These are phyloP conservation scores for Telmatochromis sp. DNA, from an alignment of 2,113 vertebrate species.

Conservation along the genomic window DNA sequence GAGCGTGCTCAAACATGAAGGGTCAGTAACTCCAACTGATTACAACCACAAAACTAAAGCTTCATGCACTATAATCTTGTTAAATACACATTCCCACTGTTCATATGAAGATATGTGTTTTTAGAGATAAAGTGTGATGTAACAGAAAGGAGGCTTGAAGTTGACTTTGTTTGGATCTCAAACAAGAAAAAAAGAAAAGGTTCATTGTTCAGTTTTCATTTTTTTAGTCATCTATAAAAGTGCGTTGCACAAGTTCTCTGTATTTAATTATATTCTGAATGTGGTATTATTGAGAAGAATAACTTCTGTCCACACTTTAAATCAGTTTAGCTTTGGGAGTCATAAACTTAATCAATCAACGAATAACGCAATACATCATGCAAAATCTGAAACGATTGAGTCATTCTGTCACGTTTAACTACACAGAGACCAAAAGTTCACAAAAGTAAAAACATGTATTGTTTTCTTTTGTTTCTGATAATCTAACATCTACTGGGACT, in stretches of 20 bases:
- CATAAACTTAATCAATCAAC: background rate
- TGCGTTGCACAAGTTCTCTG: background rate
- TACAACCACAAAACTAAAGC: background rate
- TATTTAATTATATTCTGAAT: background rate
- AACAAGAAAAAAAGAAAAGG: background rate
- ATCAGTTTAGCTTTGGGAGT: background rate
- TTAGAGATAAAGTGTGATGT: background rate
- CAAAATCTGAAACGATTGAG: background rate
- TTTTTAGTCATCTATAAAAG: background rate
- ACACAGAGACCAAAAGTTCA: background rate
- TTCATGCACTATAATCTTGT: background rate
- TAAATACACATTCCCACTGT: background rate
- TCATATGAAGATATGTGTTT: background rate
- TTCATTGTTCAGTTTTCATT: background rate
- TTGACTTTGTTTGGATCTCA: background rate
- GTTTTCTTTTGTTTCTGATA: background rate
- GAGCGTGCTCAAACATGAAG: background rate
- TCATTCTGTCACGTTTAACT: background rate
- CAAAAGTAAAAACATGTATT: background rate
- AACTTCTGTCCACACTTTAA: background rate
- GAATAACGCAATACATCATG: background rate
- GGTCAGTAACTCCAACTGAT: background rate
- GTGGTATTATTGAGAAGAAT: background rate
- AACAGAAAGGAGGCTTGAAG: background rate
- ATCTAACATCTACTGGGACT: background rate